phyloP scores from a whole-genome alignment of 2,888 invertebrate genomes.

The Oxytorus armatus region DNA sequence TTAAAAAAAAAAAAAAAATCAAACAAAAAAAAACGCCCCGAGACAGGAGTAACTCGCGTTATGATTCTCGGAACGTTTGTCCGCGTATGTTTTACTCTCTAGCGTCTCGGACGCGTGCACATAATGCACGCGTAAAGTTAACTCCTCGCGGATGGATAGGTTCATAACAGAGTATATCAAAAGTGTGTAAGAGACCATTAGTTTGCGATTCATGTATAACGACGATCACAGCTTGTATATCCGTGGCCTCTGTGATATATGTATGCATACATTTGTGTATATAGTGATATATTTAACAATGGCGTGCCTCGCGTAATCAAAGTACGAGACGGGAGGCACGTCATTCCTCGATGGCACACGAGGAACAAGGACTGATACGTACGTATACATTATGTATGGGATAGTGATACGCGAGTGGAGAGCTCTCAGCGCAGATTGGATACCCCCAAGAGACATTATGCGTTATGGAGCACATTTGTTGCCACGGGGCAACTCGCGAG shows the following conservation, averaged over 20 bases:
- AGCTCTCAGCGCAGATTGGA: slow-evolving; percentile 20
- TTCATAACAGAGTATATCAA: slow-evolving; percentile 6
- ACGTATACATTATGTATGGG: not conserved
- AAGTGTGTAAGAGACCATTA: not conserved
- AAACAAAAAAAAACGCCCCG: too few species aligned
- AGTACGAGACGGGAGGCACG: slow-evolving; percentile 47
- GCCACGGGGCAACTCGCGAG: not conserved
- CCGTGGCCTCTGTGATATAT: not conserved
- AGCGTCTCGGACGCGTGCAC: slow-evolving; percentile 50
- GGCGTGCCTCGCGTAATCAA: slow-evolving; percentile 36
- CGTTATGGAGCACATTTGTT: not conserved
- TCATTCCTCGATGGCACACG: slow-evolving; percentile 36
- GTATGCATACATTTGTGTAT: not conserved
- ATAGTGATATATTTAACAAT: slow-evolving; percentile 39
- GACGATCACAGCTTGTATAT: not conserved
- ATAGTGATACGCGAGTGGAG: not conserved
- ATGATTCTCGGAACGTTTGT: slow-evolving; percentile 55
- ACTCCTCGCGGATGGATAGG: slow-evolving; percentile 32
- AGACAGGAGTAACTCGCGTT: slow-evolving; percentile 23
- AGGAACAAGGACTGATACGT: slow-evolving; percentile 39
- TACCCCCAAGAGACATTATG: slow-evolving; percentile 2
- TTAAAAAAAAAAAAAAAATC: slow-evolving; percentile 31
- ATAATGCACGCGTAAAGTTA: slow-evolving; percentile 53
- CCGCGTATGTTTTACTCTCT: not conserved
- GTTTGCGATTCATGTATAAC: slow-evolving; percentile 19